Percentiles rank a stretch among this genome's conserved stretches.
Conservation (phyloP, 2,113 vertebrate species). For the Lamprotornis superbus region DNA sequence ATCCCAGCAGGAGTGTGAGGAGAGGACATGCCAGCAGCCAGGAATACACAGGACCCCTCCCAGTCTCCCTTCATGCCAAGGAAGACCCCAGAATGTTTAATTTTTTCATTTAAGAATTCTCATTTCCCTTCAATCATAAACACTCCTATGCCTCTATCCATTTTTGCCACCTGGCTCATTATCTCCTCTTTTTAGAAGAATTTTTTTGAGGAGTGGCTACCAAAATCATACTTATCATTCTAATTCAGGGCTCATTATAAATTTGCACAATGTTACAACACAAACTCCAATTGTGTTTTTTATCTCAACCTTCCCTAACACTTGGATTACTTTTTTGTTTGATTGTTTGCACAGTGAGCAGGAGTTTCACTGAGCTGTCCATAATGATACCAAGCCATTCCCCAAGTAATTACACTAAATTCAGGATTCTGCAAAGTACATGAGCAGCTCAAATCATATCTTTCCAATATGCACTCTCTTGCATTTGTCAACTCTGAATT, state of each 20-base stretch:
- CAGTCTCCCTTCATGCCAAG: neutral
- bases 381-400: neutral
- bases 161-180: neutral
- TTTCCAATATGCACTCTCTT: constrained; percentile 4
- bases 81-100: fast-evolving
- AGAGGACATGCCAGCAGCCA: neutral
- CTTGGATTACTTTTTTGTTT: neutral
- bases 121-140: neutral
- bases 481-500: constrained; percentile 29
- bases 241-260: neutral
- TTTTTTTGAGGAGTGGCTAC: neutral
- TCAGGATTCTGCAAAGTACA: constrained; percentile 8
- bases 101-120: neutral
- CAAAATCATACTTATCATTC: neutral
- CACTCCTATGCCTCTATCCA: neutral
- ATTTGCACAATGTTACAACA: neutral
- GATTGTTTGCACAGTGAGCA: neutral
- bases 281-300: neutral
- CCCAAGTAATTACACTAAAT: neutral
- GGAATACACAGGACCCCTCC: neutral
- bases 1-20: neutral
- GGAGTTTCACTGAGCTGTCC: neutral
- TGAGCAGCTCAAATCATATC: neutral
- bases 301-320: neutral
- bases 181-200: neutral